Evolutionary conservation across 2,797 vertebrate species (phyloP), one percentile per base, ranked within the genome.

Genomic region (Typhlichthys eigenmanni): DNA sequence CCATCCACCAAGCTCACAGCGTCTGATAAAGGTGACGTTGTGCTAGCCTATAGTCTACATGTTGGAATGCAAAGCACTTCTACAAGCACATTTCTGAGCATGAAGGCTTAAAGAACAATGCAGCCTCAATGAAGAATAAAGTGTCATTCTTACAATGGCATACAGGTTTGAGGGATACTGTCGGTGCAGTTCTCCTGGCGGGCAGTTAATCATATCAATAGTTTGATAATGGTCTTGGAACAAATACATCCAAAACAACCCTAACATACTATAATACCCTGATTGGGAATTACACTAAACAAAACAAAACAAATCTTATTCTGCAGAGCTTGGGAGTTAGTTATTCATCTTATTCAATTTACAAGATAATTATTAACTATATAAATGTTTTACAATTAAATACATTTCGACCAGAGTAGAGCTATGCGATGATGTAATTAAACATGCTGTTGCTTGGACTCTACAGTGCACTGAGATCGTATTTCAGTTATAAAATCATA

Each of bases 21-120:
- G 17, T 71, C 47, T 69, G 80, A 83, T 77, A 69, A 75, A 64
- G 62, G 7, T 38, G 34, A 38, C 13, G 10, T 62, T 43, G 13
- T 48, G 70, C 54, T 38, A 57, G 46, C 17, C 62, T 51, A 59
- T 38, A 50, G 52, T 49, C 47, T 29, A 29, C 24, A 29, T 29
- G 1, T 16, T 32, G 66, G 38, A 63, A 68, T 66, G 65, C 46
- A 46, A 11, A 64, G 32, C 63, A 57, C 55, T 43, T 65, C 54
- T 13, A 48, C 64, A 47, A 62, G 17, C 61, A 14, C 47, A 54
- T 55, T 24, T 24, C 52, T 56, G 55, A 38, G 7, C 34, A 38
- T 9, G 8, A 38, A 38, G 34, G 34, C 34, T 38, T 38, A 9
- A 38, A 38, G 34, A 1, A 38, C 34, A 3, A 38, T 38, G 34